Conservation (phyloP, 2,113 vertebrate genomes). For the Suncus etruscus region DNA sequence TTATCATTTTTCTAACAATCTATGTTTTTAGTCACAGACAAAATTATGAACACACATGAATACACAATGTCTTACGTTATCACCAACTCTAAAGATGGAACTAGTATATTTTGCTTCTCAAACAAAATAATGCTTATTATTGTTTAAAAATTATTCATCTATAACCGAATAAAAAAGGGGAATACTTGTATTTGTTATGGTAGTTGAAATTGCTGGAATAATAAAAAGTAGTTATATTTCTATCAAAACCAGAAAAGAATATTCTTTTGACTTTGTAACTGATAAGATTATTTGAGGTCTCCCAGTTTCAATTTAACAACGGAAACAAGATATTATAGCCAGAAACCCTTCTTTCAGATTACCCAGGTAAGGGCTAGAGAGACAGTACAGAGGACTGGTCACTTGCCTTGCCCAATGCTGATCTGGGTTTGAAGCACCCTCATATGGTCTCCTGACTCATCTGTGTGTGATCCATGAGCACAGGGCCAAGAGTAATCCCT, state of each 20-base stretch:
- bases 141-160: neutral
- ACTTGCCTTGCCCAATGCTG: too few relatives aligned
- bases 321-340: neutral
- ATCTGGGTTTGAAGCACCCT: too few relatives aligned
- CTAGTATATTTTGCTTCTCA: neutral
- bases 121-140: neutral
- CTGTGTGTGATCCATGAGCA: too few relatives aligned
- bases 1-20: slow-evolving; percentile 28
- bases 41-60: neutral
- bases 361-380: neutral
- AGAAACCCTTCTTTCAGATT: neutral
- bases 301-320: neutral
- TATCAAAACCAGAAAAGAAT: neutral
- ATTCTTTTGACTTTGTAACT: neutral
- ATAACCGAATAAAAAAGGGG: neutral
- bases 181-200: neutral
- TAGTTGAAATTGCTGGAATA: neutral
- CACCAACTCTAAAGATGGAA: neutral
- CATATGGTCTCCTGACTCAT: too few relatives aligned
- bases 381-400: too few relatives aligned
- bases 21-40: slow-evolving; percentile 7
- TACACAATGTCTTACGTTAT: neutral
- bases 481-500: too few relatives aligned
- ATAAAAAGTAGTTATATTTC: neutral
- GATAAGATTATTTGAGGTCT: neutral